These are phyloP conservation scores for Rhynchonycteris naso DNA, from an alignment of 2,797 vertebrate species.

Conservation along the genomic window DNA sequence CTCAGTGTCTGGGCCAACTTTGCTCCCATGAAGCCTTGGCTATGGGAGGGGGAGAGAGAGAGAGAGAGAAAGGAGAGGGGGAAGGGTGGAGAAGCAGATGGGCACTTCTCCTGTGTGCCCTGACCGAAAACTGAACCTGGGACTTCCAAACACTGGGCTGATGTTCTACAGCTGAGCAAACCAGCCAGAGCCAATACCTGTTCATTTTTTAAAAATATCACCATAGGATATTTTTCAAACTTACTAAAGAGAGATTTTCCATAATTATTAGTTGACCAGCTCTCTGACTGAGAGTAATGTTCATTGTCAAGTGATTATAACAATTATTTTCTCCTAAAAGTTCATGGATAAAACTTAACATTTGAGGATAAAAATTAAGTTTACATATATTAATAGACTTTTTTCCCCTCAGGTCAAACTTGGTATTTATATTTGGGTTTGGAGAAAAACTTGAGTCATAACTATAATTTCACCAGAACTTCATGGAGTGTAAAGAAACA, in stretches of 20 bases:
- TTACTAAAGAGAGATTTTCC: background rate
- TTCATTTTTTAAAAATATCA: background rate
- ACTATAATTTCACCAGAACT: background rate
- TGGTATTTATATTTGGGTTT: background rate
- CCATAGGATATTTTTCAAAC: background rate
- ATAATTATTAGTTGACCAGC: background rate
- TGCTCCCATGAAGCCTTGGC: too few species aligned
- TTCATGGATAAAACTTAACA: background rate
- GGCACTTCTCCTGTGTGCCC: too few species aligned
- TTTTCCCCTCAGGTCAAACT: background rate
- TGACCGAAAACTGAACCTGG: too few species aligned
- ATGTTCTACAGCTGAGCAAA: too few species aligned
- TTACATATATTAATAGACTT: background rate
- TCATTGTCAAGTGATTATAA: conserved; percentile 19
- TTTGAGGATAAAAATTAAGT: background rate
- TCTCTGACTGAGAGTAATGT: background rate
- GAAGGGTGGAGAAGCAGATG: too few species aligned
- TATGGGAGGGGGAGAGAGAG: too few species aligned
- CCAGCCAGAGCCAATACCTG: too few species aligned
- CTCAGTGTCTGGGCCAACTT: too few species aligned
- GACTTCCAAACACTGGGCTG: too few species aligned
- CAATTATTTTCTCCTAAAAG: background rate
- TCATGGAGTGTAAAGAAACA: background rate
- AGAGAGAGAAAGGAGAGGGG: too few species aligned
- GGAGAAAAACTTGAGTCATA: background rate